Evolutionary conservation across 2,888 invertebrate species (phyloP).

Genomic region (Xestia sexstrigata): DNA sequence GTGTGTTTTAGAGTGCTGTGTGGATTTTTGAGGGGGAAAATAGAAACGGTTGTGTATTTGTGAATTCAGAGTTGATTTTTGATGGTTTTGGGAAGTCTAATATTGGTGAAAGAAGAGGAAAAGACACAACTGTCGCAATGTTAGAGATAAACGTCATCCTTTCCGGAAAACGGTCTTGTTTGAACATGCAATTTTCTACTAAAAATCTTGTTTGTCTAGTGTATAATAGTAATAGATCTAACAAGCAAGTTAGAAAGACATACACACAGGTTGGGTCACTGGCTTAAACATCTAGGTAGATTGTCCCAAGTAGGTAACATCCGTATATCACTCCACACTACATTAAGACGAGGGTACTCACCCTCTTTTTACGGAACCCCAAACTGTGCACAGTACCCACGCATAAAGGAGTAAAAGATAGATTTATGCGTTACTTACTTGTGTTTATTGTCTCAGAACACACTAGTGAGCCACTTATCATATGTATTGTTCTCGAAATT

Average conservation of each 20-base stretch:
- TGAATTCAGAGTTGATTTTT: background rate
- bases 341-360: slow-evolving; percentile 35
- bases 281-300: background rate
- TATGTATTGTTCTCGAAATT: slow-evolving; percentile 13
- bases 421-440: slow-evolving; percentile 63
- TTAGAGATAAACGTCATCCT: background rate
- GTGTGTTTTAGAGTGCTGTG: slow-evolving; percentile 12
- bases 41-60: background rate
- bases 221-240: background rate
- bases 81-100: background rate
- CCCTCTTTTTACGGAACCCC: slow-evolving; percentile 42
- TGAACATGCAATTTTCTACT: background rate
- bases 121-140: background rate
- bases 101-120: background rate
- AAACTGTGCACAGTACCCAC: slow-evolving; percentile 58
- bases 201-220: background rate
- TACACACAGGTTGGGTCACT: background rate
- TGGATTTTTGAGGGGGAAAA: background rate
- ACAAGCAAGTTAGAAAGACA: background rate
- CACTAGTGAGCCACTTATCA: slow-evolving; percentile 39
- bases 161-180: background rate
- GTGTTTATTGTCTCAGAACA: slow-evolving; percentile 60
- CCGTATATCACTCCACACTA: slow-evolving; percentile 32
- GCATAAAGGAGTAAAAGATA: slow-evolving; percentile 62
- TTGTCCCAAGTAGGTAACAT: background rate